Base-by-base conservation (phyloP, 2,797 vertebrate genomes). In the Taenioides sp. region DNA sequence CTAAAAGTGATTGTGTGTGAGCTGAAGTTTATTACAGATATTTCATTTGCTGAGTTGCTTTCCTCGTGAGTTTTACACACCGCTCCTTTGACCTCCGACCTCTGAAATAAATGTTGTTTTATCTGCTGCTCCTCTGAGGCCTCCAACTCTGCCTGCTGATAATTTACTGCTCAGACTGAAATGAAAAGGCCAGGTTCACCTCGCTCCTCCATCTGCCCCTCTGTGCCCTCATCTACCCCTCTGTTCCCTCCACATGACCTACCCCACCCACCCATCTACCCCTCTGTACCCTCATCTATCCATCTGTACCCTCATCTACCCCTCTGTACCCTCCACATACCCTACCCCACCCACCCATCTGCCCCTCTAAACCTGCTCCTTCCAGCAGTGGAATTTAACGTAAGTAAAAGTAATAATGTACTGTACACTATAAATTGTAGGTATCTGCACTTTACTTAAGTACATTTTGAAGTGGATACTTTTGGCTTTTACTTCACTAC, bases 81-180 rank as follows among this genome's bases (percentile, higher is more conserved):
- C 31, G 34, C 20, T 20, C 31, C 34, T n/a, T n/a, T 20, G 61
- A 63, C 61, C 20, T 14, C 10, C 4, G 31, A 34, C 10, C 18
- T 18, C 28, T n/a, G 14, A 22, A 37, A 7, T 20, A 37, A 20
- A 74, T 78, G 69, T 70, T 70, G 72, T 70, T 27, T 71, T 66
- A 60, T 74, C 57, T 75, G 59, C 68, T 68, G 40, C 12, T 43
- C 40, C 40, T 57, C 65, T 67, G 28, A 63, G 73, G 67, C 52
- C 75, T 68, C 71, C 93, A 96, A 94, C 90, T 90, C 90, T 76
- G 88, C 93, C 91, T 90, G 93, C 92, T 91, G 92, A 94, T 96
- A 95, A 96, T 96, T 96, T 95, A 94, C 90, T 88, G 40, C 95
- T 94, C 92, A 94, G 91, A 96, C 93, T 94, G 95, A 95, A 96